Conservation (phyloP, 2,797 vertebrate species). For the Pampus argenteus region DNA sequence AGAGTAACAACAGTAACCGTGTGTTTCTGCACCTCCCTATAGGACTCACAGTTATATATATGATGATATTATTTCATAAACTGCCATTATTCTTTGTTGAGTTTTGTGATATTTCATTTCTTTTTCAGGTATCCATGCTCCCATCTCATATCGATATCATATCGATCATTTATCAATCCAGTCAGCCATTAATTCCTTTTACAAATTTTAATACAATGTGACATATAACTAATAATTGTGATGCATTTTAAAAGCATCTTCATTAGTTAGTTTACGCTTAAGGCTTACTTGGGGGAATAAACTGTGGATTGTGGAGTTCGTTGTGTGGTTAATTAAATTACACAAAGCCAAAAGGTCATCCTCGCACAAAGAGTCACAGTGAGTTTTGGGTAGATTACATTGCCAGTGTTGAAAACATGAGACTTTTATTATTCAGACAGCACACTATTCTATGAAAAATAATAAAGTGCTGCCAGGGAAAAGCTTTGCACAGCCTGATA, state of each 20-base stretch:
- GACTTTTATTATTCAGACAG: conserved; percentile 5
- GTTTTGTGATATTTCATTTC: not conserved
- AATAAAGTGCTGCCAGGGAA: not conserved
- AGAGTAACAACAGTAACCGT: not conserved
- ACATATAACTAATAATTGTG: not conserved
- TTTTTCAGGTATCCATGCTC: not conserved
- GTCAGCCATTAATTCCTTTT: not conserved
- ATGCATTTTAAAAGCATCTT: not conserved
- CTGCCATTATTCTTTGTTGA: not conserved
- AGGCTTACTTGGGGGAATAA: conserved; percentile 5
- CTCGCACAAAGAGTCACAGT: not conserved
- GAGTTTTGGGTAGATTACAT: not conserved
- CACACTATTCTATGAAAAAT: not conserved
- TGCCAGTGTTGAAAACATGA: conserved; percentile 4
- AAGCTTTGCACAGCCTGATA: not conserved
- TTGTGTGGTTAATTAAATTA: conserved; percentile 4
- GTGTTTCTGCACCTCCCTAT: not conserved
- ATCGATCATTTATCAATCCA: not conserved
- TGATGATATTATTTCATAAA: not conserved
- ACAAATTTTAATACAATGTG: not conserved
- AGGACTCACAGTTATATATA: not conserved
- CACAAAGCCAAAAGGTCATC: conserved; percentile 12
- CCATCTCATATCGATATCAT: not conserved
- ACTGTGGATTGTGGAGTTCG: conserved; percentile 29
- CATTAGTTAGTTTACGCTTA: not conserved